phyloP scores from a whole-genome alignment of 30 jellyfish, hydroid and myxozoan genomes.

The Calvadosia cruxmelitensis region DNA sequence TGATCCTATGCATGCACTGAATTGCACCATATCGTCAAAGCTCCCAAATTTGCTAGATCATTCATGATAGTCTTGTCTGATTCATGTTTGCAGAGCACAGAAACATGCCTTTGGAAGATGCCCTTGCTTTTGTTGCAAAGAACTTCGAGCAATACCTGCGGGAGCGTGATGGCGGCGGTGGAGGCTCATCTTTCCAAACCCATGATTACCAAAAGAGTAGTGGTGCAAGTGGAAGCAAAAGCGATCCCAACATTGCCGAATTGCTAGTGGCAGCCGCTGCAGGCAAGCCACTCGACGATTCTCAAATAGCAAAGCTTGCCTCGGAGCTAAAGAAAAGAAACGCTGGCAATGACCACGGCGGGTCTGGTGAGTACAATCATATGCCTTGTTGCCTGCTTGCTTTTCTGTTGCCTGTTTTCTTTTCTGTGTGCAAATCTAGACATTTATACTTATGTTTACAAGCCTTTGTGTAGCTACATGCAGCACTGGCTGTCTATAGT shows the following conservation, averaged over 20 bases:
- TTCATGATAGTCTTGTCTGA: too few species aligned
- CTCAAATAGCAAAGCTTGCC: neutral
- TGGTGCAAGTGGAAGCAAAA: neutral
- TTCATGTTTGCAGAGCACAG: slow-evolving; percentile 81
- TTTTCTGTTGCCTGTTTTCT: too few species aligned
- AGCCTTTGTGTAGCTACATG: too few species aligned
- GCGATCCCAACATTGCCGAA: neutral
- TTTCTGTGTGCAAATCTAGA: too few species aligned
- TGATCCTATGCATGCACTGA: too few species aligned
- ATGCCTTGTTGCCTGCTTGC: too few species aligned
- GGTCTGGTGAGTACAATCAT: too few species aligned
- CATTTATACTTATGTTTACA: too few species aligned
- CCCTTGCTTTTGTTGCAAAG: slow-evolving; percentile 90
- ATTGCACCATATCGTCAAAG: too few species aligned
- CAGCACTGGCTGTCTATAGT: too few species aligned
- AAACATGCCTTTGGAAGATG: slow-evolving; percentile 97
- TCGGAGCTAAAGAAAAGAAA: neutral
- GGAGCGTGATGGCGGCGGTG: neutral
- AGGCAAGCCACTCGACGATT: neutral
- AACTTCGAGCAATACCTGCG: slow-evolving; percentile 72
- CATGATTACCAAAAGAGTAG: neutral
- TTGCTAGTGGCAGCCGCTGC: neutral
- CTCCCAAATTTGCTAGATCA: too few species aligned
- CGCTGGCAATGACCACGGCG: neutral
- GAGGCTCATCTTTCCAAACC: neutral